phyloP scores from a whole-genome alignment of 2,113 vertebrate species.

The Pardalotus punctatus region DNA sequence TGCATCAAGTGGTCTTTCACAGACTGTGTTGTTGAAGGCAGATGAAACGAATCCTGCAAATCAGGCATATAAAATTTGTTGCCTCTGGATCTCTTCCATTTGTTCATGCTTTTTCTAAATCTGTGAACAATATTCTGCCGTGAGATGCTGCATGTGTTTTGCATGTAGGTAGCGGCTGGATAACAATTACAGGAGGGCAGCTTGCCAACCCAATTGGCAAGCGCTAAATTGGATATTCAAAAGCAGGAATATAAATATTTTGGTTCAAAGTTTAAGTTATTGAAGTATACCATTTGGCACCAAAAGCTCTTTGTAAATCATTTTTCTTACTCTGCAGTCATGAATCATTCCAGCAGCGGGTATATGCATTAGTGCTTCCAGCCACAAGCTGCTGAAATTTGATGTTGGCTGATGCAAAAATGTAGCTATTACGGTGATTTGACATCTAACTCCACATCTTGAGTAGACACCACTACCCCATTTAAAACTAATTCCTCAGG shows the following conservation, averaged over 20 bases:
- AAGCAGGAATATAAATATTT: conserved; percentile 17
- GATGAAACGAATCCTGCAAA: not conserved
- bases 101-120: not conserved
- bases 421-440: not conserved
- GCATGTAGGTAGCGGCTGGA: not conserved
- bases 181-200: not conserved
- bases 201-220: not conserved
- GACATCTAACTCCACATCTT: conserved; percentile 12
- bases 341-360: not conserved
- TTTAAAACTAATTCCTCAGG: conserved; percentile 37
- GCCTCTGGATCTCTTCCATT: not conserved
- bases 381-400: not conserved
- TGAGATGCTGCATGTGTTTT: not conserved
- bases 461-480: not conserved
- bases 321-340: not conserved
- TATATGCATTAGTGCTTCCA: not conserved
- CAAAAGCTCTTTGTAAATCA: not conserved
- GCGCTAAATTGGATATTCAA: not conserved
- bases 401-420: not conserved
- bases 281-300: conserved; percentile 7
- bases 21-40: not conserved
- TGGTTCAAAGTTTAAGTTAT: conserved; percentile 35
- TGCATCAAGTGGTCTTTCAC: not conserved
- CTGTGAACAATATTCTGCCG: not conserved
- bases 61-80: not conserved